phyloP scores from a whole-genome alignment of 2,888 invertebrate species.

The Ophion ventricosus region DNA sequence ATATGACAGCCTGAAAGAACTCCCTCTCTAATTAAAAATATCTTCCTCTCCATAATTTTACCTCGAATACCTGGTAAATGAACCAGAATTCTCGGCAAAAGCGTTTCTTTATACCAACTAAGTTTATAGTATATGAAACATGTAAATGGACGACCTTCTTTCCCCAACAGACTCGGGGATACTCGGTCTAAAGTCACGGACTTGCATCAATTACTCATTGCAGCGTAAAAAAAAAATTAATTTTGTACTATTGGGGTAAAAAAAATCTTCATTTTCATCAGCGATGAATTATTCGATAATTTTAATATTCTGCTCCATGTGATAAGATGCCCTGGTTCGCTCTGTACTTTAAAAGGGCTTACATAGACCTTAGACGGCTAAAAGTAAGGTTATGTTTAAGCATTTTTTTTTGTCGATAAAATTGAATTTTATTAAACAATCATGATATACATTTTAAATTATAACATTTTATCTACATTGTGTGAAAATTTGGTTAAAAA shows the following conservation, averaged over 20 bases:
- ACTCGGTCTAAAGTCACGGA: background rate
- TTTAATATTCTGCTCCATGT: too few relatives aligned
- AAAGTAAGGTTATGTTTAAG: too few relatives aligned
- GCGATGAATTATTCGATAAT: background rate
- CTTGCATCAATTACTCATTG: background rate
- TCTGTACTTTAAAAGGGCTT: too few relatives aligned
- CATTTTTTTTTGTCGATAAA: too few relatives aligned
- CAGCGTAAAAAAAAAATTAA: background rate
- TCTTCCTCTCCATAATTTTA: constrained; percentile 60
- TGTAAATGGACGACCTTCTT: constrained; percentile 4
- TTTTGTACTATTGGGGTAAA: background rate
- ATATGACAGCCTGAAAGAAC: constrained; percentile 50
- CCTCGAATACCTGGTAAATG: constrained; percentile 56
- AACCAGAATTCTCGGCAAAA: constrained; percentile 53
- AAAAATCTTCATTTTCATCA: background rate
- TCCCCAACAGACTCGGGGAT: background rate
- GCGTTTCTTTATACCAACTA: constrained; percentile 17
- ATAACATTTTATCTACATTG: too few relatives aligned
- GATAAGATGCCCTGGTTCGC: too few relatives aligned
- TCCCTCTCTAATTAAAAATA: constrained; percentile 65
- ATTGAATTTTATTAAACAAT: too few relatives aligned
- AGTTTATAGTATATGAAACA: constrained; percentile 30
- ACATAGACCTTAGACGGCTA: too few relatives aligned
- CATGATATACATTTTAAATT: too few relatives aligned
- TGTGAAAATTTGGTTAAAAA: too few relatives aligned